phyloP scores from a whole-genome alignment of 2,113 vertebrate genomes.

The Oreochromis tanganicae region DNA sequence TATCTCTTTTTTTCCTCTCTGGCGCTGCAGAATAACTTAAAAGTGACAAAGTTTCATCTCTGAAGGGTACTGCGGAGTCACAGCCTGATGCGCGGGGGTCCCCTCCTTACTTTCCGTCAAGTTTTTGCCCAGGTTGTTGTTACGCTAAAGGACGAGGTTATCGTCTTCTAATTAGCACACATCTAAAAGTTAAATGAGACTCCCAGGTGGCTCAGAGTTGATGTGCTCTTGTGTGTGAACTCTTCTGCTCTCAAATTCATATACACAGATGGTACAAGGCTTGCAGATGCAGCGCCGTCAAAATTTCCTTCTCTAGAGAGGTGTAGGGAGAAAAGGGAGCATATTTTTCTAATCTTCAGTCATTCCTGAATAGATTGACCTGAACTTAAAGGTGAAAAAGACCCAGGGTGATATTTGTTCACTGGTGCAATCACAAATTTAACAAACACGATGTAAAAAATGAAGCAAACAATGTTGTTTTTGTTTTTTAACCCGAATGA shows the following conservation, averaged over 20 bases:
- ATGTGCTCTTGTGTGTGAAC: constrained; percentile 34
- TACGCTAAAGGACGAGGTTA: constrained; percentile 42
- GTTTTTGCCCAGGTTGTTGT: constrained; percentile 27
- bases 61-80: constrained; percentile 21
- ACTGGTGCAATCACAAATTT: not conserved
- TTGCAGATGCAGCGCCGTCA: constrained; percentile 49
- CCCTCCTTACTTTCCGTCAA: constrained; percentile 22
- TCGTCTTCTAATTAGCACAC: constrained; percentile 58
- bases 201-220: constrained; percentile 62
- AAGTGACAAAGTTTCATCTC: constrained; percentile 6
- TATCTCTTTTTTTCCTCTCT: not conserved
- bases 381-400: constrained; percentile 23
- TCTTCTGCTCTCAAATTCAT: constrained; percentile 25
- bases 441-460: not conserved
- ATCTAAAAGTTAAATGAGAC: constrained; percentile 72
- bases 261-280: constrained; percentile 59
- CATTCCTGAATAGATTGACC: not conserved
- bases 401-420: not conserved
- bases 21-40: not conserved
- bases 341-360: constrained; percentile 5
- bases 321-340: not conserved
- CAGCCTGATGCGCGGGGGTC: not conserved
- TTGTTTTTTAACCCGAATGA: not conserved
- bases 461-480: not conserved
- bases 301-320: constrained; percentile 11